A percentile compares a stretch with the other conserved stretches of the same genome.
Evolutionary conservation across 2,888 invertebrate species (phyloP).

Genomic region (Eupithecia pulchellata): DNA sequence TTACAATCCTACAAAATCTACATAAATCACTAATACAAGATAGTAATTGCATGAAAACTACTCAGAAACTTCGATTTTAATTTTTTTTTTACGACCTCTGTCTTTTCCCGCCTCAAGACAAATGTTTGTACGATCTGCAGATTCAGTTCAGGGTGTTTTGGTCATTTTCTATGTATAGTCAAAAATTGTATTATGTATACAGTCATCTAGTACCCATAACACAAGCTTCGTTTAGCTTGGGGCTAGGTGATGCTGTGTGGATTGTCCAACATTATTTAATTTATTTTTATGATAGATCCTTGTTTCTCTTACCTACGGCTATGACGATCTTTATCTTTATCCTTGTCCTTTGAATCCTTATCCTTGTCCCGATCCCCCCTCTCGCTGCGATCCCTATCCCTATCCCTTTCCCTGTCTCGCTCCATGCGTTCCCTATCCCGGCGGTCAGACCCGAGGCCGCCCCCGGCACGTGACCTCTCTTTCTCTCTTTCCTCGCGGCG

Average conservation of each 20-base stretch:
- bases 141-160: no score
- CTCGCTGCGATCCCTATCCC: constrained; percentile 62
- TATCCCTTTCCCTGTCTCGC: constrained; percentile 71
- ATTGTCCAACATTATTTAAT: no score
- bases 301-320: constrained; percentile 40
- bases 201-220: no score
- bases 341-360: constrained; percentile 32
- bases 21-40: neutral
- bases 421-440: constrained; percentile 79
- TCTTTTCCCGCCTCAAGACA: no score
- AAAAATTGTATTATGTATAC: no score
- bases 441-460: constrained; percentile 74
- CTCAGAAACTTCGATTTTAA: neutral
- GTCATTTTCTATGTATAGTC: no score
- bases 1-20: no score
- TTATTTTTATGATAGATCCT: no score
- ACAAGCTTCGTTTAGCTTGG: no score
- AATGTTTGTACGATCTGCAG: no score
- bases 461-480: constrained; percentile 68
- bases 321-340: constrained; percentile 45
- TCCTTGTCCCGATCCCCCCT: constrained; percentile 51
- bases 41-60: neutral
- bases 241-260: no score
- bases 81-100: neutral
- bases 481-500: constrained; percentile 78